Percentiles rank a stretch among this genome's conserved stretches.
These are phyloP conservation scores for Tiliacea aurago DNA, from an alignment of 2,888 invertebrate genomes.

Conservation along the genomic window DNA sequence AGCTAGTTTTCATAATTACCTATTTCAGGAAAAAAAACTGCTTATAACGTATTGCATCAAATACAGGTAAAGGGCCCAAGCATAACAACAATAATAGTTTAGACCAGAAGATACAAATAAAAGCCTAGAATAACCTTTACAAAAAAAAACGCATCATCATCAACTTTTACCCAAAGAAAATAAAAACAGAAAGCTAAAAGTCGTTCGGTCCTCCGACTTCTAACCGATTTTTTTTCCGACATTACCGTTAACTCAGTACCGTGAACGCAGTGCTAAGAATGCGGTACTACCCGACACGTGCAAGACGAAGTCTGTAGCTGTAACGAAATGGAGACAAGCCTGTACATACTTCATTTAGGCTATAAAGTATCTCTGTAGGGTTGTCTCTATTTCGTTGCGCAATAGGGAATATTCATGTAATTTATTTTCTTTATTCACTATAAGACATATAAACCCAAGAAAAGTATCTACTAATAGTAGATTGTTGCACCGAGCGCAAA, in stretches of 20 bases:
- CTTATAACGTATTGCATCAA: neutral
- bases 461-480: too few species aligned
- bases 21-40: neutral
- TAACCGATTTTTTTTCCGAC: slow-evolving; percentile 13
- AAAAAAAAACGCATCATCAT: neutral
- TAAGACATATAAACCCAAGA: too few species aligned
- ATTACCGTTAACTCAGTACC: slow-evolving; percentile 5
- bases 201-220: neutral
- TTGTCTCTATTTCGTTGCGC: neutral
- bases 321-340: too few species aligned
- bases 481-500: too few species aligned
- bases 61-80: neutral
- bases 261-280: slow-evolving; percentile 13
- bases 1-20: neutral
- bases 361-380: neutral
- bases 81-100: too few species aligned
- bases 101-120: neutral
- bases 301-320: neutral
- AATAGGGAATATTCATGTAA: neutral
- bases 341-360: too few species aligned
- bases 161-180: neutral
- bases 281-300: slow-evolving; percentile 10
- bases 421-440: too few species aligned
- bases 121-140: neutral
- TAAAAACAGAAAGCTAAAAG: neutral